Base-by-base conservation (phyloP, 2,888 invertebrate species). In the Lymantria monacha region DNA sequence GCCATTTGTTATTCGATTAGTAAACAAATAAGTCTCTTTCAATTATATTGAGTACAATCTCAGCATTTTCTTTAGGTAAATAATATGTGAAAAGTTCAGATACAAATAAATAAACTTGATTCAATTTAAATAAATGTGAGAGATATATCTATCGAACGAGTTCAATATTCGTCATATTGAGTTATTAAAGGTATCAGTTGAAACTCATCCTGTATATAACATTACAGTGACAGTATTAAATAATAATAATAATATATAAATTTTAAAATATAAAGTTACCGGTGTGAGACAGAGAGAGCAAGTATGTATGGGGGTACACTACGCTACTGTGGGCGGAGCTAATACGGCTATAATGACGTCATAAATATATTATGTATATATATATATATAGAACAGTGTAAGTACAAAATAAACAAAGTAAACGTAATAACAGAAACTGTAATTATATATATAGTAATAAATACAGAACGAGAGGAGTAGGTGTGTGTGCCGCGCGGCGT, bases 301-400 rank as follows among this genome's bases (percentile, higher is more conserved):
- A 50, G 30, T 41, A 49, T 53, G 15, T 48, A 46, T 49, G 53
- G 43, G 41, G 59, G 37, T 55, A 49, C 45, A 51, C 66, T 63
- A 69, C 56, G 50, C 69, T 67, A 66, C 66, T 1, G 65, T 61
- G 68, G 57, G 15, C 49, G 30, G 37, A 44, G 46, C 67, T 63
- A 66, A 50, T 44, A 55, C 46, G 31, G 49, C 60, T 63, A 61
- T 48, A 7, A 55, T 55, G 46, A 15, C 33, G 38, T 42, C 8
- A 52, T 40, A 49, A 14, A 42, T 45, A 63, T 46, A n/a, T n/a
- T n/a, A n/a, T n/a, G n/a, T n/a, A n/a, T n/a, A n/a, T n/a, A 58
- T 42, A 58, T 2, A 36, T 11, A 36, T n/a, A 38, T 55, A 67
- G 8, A 41, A 61, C 49, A 51, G 7, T 44, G 52, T 48, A 54